Percentiles rank a stretch among this genome's conserved stretches.
Evolutionary conservation across 2,888 invertebrate genomes (phyloP).

Genomic region (Nomada fabriciana): DNA sequence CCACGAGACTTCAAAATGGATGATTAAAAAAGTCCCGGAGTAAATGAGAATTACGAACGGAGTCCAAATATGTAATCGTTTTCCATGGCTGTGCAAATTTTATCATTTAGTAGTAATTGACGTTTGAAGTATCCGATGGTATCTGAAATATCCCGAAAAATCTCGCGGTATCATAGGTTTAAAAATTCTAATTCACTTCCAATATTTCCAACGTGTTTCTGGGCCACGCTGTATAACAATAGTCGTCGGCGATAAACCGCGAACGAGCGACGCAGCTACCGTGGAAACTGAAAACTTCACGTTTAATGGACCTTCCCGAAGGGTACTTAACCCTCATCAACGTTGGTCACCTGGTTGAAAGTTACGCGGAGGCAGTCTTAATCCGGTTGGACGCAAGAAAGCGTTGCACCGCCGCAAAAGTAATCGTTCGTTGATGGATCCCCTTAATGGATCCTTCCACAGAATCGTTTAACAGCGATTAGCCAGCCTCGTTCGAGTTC

Average conservation of each 20-base stretch:
- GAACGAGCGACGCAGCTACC: constrained; percentile 21
- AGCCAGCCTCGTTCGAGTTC: constrained; percentile 19
- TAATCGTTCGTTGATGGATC: constrained; percentile 34
- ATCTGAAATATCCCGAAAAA: too few species aligned
- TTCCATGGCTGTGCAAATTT: too few species aligned
- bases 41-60: too few species aligned
- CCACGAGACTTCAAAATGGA: not conserved
- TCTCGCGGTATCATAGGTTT: not conserved
- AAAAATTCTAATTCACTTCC: not conserved
- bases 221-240: constrained; percentile 13
- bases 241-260: not conserved
- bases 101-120: too few species aligned
- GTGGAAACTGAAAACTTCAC: constrained; percentile 43
- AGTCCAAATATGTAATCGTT: too few species aligned
- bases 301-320: constrained; percentile 33
- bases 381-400: constrained; percentile 32
- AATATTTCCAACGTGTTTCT: not conserved
- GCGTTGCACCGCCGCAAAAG: constrained; percentile 39
- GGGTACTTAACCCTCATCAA: constrained; percentile 53
- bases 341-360: constrained; percentile 55
- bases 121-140: too few species aligned
- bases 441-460: constrained; percentile 51
- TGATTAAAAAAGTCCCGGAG: not conserved
- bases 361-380: constrained; percentile 39
- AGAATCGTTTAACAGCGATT: constrained; percentile 45